Conservation (phyloP, 2,888 invertebrate genomes). For the Scaptomyza reducta region DNA sequence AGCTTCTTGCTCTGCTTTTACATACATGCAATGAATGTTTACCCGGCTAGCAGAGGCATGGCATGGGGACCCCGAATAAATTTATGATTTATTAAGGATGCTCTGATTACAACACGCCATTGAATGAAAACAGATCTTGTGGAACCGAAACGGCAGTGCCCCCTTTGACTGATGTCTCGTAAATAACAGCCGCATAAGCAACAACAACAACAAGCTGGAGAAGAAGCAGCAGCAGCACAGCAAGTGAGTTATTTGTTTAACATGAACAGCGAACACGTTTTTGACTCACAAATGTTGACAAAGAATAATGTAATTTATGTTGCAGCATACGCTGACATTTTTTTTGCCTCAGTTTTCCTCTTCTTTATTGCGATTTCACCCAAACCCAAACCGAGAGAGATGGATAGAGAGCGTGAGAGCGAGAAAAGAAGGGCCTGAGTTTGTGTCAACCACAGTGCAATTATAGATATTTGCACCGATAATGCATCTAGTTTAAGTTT, state of each 20-base stretch:
- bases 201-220: constrained; percentile 23
- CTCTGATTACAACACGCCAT: constrained; percentile 82
- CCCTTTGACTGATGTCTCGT: constrained; percentile 75
- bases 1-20: constrained; percentile 34
- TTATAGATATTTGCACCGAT: constrained; percentile 45
- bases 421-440: background rate
- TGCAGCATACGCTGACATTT: constrained; percentile 52
- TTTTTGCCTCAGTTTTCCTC: constrained; percentile 20
- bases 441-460: constrained; percentile 33
- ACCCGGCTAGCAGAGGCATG: background rate
- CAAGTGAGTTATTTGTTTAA: constrained; percentile 78
- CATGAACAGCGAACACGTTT: constrained; percentile 78
- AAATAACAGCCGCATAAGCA: constrained; percentile 67
- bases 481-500: background rate
- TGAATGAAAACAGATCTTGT: constrained; percentile 22
- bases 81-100: constrained; percentile 84
- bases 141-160: constrained; percentile 22
- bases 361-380: constrained; percentile 44
- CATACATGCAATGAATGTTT: constrained; percentile 57
- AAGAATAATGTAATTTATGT: constrained; percentile 79
- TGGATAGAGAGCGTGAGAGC: background rate
- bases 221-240: constrained; percentile 18
- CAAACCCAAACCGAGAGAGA: constrained; percentile 1
- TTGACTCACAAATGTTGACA: constrained; percentile 80
- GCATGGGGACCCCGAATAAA: constrained; percentile 70